These are phyloP conservation scores for Syndactyla subalaris DNA, from an alignment of 2,797 vertebrate genomes.

Conservation along the genomic window DNA sequence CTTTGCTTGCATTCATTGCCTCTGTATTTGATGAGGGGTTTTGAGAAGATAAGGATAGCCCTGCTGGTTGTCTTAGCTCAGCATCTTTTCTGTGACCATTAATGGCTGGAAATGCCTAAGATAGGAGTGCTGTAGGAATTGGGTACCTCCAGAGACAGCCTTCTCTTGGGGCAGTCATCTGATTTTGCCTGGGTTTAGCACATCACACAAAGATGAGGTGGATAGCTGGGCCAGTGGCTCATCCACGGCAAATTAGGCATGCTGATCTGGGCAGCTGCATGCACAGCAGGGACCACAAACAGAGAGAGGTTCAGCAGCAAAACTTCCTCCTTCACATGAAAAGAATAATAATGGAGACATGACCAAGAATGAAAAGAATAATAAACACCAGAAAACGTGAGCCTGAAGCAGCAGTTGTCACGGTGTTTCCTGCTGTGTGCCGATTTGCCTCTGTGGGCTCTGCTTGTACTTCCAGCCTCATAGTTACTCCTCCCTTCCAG, in stretches of 20 bases:
- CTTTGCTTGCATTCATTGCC: neutral
- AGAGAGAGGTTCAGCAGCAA: neutral
- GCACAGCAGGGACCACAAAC: neutral
- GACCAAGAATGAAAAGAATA: neutral
- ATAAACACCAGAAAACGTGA: neutral
- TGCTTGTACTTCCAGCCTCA: neutral
- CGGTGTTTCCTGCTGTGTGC: neutral
- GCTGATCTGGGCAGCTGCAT: neutral
- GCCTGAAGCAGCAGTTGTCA: neutral
- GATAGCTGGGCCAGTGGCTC: accelerated
- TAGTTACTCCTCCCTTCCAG: neutral
- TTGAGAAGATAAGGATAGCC: neutral
- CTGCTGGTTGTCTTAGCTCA: neutral
- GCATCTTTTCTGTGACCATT: neutral
- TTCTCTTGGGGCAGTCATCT: neutral
- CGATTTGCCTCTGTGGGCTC: accelerated
- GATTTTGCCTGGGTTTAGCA: neutral
- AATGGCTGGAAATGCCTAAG: neutral
- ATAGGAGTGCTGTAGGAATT: neutral
- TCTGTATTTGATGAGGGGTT: neutral
- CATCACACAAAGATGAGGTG: neutral
- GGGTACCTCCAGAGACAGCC: neutral
- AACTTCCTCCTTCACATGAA: neutral
- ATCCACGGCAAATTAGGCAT: accelerated
- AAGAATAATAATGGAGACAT: neutral